Base-by-base conservation (phyloP, 2,888 invertebrate genomes). In the Hoplodrina ambigua region DNA sequence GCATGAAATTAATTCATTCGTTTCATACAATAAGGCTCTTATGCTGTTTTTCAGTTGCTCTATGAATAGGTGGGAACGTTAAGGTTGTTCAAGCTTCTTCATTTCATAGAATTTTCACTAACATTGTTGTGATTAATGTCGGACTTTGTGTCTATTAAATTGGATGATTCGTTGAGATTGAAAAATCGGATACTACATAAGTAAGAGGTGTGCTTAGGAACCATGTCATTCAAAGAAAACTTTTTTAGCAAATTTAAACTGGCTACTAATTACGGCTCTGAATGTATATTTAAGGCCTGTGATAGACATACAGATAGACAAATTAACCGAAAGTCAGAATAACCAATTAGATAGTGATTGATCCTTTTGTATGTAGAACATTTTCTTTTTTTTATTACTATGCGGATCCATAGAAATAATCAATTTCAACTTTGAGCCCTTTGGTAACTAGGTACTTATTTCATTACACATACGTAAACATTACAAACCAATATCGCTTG, bases 1-100 rank as follows among this genome's bases (percentile, higher is more conserved):
- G 86, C 83, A 82, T 83, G 80, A 86, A 87, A 90, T 89, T 88
- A 89, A 89, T 87, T 87, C 78, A 82, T 84, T 86, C 81, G 64
- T 82, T 83, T 83, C 82, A 75, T 81, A 82, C 75, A 77, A 76
- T 72, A 68, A 52, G n/a, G 62, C 37, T 53, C 65, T 41, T 53
- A 61, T 46, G 54, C n/a, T 46, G 58, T 54, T 62, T 69, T 76
- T 60, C 50, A 49, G 54, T n/a, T 50, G 33, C 50, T 41, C 63
- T 61, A 44, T 69, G 44, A 64, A 54, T 61, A 58, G 54, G 63
- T 54, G 3, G 11, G n/a, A 30, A 64, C 74, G 20, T 41, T 59
- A 41, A 64, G 53, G 52, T 62, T 68, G 15, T 50, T 49, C 44
- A 56, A 20, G 4, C 1, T 10, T 0, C 2, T 56, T 17, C 1